Base-by-base conservation (phyloP, 2,113 vertebrate species). In the Pheucticus melanocephalus region DNA sequence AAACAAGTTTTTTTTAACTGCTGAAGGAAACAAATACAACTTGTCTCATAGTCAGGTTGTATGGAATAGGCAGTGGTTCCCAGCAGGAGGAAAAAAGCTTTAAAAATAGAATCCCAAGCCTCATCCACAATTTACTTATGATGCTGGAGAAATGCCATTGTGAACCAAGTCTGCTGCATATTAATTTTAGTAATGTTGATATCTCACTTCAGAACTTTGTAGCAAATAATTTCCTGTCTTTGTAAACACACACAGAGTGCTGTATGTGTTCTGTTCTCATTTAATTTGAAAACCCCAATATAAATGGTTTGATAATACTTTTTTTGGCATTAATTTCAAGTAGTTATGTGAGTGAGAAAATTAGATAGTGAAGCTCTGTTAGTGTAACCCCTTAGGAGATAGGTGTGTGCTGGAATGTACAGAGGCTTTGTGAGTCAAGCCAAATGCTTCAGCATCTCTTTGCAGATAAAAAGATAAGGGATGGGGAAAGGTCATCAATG, bases 81-180 rank as follows among this genome's bases (percentile, higher is more conserved):
- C 72, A 92, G 80, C 0, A 1, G 61, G 69, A 78, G 77, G 47
- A 56, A 91, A 86, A 86, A 71, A 33, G 51, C 35, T 54, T 86
- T 82, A 84, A 94, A 94, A 89, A 88, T 92, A 87, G 86, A 89
- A 91, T 76, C 78, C 40, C 37, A 51, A 93, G 37, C 37, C 50
- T 65, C 2, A 6, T 82, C 91, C 77, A 84, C 80, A 21, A 33
- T 82, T 93, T 71, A 22, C n/a, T 79, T 93, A 59, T 50, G 64
- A 66, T 77, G 54, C 57, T 92, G 91, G 86, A 89, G 53, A 78
- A 88, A 48, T 61, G 91, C 83, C 83, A 76, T 57, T 0, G 0
- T 73, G 64, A 95, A 44, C 42, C 79, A 89, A 86, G 57, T 82
- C 53, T 89, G 22, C 77, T 92, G 81, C 48, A 37, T 95, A 79